These are phyloP conservation scores for Cepaea nemoralis DNA, from an alignment of 1,140 invertebrate genomes.

Conservation along the genomic window DNA sequence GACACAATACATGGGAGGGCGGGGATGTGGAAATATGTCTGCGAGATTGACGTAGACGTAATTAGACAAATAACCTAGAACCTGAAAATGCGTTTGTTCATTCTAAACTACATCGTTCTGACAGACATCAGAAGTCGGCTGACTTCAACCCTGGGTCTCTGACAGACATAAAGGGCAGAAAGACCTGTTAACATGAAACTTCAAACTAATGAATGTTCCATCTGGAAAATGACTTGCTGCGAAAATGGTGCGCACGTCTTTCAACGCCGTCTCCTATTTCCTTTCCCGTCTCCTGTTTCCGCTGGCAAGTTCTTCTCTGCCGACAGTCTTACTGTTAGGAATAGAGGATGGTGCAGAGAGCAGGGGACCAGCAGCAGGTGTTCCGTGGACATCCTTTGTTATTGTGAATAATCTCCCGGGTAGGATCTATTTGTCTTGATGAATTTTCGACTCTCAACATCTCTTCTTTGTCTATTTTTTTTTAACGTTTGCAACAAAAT, in stretches of 20 bases:
- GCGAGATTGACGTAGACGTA: too few relatives aligned
- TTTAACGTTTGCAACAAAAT: too few relatives aligned
- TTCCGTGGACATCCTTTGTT: background rate
- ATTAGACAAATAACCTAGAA: too few relatives aligned
- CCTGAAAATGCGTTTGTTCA: too few relatives aligned
- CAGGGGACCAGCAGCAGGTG: background rate
- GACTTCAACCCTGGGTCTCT: background rate
- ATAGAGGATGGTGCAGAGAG: background rate
- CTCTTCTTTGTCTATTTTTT: too few relatives aligned
- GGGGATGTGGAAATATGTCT: too few relatives aligned
- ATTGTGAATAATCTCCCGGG: too few relatives aligned
- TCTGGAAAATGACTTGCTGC: background rate
- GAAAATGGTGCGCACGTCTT: background rate
- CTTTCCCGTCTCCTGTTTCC: background rate
- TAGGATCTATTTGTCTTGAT: too few relatives aligned
- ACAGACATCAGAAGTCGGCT: background rate
- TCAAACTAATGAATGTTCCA: conserved; percentile 8
- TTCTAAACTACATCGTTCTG: background rate
- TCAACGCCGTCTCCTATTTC: background rate
- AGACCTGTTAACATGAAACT: background rate
- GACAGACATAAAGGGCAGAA: background rate
- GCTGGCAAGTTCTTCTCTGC: background rate
- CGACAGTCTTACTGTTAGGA: background rate
- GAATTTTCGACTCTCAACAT: too few relatives aligned
- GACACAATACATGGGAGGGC: too few relatives aligned